Evolutionary conservation across 2,113 vertebrate genomes (phyloP).

Genomic region (Paradoxurus hermaphroditus): DNA sequence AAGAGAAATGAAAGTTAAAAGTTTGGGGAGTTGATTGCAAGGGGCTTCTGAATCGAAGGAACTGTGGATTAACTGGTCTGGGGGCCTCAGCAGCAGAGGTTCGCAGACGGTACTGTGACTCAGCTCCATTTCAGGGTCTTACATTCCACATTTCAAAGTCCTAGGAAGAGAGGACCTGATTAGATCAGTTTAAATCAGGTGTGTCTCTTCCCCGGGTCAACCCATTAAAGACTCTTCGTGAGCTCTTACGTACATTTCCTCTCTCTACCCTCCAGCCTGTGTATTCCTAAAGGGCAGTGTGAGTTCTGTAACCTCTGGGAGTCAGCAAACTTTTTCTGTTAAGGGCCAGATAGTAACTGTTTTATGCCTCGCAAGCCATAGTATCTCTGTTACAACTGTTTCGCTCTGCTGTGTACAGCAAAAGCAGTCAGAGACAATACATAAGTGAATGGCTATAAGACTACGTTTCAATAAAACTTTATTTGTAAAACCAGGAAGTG

Average conservation of each 20-base stretch:
- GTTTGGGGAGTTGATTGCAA: background rate
- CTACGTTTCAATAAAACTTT: background rate
- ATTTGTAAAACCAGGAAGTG: background rate
- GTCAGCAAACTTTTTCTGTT: background rate
- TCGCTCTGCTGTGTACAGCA: background rate
- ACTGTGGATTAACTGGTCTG: background rate
- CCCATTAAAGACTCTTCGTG: background rate
- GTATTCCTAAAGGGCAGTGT: background rate
- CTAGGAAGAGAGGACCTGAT: background rate
- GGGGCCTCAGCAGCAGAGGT: background rate
- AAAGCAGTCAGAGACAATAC: background rate
- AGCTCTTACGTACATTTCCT: too few relatives aligned
- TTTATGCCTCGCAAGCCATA: background rate
- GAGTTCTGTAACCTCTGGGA: background rate
- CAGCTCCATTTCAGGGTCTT: background rate
- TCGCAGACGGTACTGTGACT: background rate
- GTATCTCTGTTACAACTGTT: background rate
- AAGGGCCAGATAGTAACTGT: background rate
- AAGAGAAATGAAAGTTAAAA: background rate
- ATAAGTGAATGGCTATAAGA: background rate
- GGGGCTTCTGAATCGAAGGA: background rate
- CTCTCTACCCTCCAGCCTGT: background rate
- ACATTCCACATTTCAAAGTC: background rate
- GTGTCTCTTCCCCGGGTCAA: background rate
- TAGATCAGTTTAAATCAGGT: background rate